A percentile compares a stretch with the other conserved stretches of the same genome.
These are phyloP conservation scores for Actinia equina DNA, from an alignment of 64 coral and sea anemone species.

Conservation along the genomic window DNA sequence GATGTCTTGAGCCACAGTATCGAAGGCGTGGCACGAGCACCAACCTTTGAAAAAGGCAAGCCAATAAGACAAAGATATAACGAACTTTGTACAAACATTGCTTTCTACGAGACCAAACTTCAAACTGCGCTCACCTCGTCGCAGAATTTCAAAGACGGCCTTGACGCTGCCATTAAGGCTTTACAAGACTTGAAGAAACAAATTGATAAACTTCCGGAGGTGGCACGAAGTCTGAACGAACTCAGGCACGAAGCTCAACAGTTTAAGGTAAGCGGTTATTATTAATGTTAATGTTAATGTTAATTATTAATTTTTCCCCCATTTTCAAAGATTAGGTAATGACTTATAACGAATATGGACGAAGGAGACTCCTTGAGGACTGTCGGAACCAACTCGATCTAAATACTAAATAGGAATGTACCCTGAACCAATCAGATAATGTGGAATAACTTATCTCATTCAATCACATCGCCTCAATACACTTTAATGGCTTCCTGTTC, in stretches of 20 bases:
- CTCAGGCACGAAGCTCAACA: constrained; percentile 75
- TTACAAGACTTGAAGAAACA: constrained; percentile 86
- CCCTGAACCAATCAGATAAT: background rate
- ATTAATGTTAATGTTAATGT: too few relatives aligned
- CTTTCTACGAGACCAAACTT: constrained; percentile 74
- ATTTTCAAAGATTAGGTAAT: too few relatives aligned
- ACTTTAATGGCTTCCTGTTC: background rate
- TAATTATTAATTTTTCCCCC: too few relatives aligned
- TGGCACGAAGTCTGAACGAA: constrained; percentile 69
- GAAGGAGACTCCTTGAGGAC: background rate
- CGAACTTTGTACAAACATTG: constrained; percentile 70
- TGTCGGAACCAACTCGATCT: background rate
- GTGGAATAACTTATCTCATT: background rate
- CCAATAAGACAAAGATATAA: constrained; percentile 80
- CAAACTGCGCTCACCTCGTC: constrained; percentile 74
- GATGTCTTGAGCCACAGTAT: constrained; percentile 83
- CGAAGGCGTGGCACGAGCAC: constrained; percentile 59
- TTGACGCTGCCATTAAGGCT: constrained; percentile 67
- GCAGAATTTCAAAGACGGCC: constrained; percentile 84
- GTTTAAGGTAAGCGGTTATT: constrained; percentile 61
- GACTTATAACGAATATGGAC: background rate
- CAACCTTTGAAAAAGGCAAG: constrained; percentile 77
- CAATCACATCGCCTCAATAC: too few relatives aligned
- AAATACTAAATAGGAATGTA: too few relatives aligned
- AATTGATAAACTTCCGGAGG: constrained; percentile 68